Conservation (phyloP, 2,888 invertebrate genomes). For the Acronicta psi region DNA sequence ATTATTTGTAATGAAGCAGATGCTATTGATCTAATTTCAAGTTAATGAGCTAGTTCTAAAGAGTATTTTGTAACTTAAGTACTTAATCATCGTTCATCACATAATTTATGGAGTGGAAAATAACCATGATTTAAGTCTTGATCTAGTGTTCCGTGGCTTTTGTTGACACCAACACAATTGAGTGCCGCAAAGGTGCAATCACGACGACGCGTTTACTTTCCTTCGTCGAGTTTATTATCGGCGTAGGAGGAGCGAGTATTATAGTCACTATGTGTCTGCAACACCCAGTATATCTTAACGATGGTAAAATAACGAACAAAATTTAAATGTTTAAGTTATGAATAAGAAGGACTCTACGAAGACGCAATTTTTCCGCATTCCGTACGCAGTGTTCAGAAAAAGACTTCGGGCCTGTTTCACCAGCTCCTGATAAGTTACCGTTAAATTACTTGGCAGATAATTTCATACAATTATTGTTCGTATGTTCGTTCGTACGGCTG, state of each 20-base stretch:
- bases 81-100: neutral
- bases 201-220: conserved; percentile 52
- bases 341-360: neutral
- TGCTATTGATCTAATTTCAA: too few relatives aligned
- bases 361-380: neutral
- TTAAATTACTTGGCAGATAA: too few relatives aligned
- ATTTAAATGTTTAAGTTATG: neutral
- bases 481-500: too few relatives aligned
- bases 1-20: too few relatives aligned
- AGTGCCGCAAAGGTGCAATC: conserved; percentile 54
- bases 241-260: conserved; percentile 51
- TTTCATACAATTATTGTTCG: too few relatives aligned
- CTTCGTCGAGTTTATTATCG: conserved; percentile 48
- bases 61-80: too few relatives aligned
- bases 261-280: conserved; percentile 23
- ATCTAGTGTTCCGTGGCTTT: conserved; percentile 1
- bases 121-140: conserved; percentile 6
- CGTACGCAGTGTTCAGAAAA: too few relatives aligned
- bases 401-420: too few relatives aligned
- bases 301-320: neutral
- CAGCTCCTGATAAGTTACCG: too few relatives aligned
- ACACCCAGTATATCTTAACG: neutral
- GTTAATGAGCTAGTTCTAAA: too few relatives aligned
- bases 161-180: conserved; percentile 19
- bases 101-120: conserved; percentile 7